Evolutionary conservation across 2,113 vertebrate genomes (phyloP).

Genomic region (Leucopternis melanops): DNA sequence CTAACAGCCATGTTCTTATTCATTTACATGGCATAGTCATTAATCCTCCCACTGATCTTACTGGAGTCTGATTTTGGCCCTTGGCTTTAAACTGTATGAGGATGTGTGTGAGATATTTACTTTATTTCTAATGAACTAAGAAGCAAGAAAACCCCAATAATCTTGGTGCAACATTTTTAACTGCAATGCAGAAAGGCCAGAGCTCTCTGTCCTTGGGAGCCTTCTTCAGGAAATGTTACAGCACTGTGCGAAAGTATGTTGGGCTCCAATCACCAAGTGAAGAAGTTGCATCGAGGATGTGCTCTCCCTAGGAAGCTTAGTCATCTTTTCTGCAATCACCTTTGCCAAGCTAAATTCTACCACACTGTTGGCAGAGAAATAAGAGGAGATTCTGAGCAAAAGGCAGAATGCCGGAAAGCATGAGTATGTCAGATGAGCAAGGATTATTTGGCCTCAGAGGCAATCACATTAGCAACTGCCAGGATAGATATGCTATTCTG

Average conservation of each 20-base stretch:
- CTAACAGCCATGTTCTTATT: neutral
- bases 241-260: neutral
- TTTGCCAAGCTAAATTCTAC: neutral
- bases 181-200: neutral
- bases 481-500: neutral
- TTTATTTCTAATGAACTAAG: neutral
- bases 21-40: neutral
- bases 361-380: neutral
- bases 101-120: neutral
- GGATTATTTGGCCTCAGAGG: neutral
- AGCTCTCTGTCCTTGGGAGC: neutral
- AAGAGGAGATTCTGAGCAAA: neutral
- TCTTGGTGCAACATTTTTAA: neutral
- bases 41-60: neutral
- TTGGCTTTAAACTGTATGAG: neutral
- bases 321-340: neutral
- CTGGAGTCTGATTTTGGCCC: neutral
- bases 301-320: neutral
- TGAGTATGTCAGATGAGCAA: neutral
- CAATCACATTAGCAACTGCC: conserved; percentile 9
- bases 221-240: neutral
- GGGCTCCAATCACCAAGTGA: neutral
- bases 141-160: neutral
- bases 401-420: neutral
- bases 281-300: neutral